Percentiles rank a stretch among this genome's conserved stretches.
Evolutionary conservation across 2,888 invertebrate genomes (phyloP).

Genomic region (Pristionchus arcanus): DNA sequence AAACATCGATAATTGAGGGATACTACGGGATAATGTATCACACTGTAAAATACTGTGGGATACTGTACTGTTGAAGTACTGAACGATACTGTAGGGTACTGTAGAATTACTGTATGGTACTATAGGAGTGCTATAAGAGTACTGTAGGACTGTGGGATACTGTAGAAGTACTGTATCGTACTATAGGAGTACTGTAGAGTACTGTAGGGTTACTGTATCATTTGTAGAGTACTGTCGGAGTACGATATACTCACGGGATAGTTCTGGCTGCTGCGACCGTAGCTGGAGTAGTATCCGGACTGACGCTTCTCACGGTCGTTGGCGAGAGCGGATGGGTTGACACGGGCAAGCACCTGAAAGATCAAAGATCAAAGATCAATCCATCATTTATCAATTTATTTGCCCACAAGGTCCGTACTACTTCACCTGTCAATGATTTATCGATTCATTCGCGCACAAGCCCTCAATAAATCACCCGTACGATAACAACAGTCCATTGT

Average conservation of each 20-base stretch:
- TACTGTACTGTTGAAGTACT: neutral
- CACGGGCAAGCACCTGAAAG: conserved; percentile 51
- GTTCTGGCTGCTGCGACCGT: neutral
- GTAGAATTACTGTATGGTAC: neutral
- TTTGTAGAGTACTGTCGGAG: neutral
- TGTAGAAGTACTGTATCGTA: neutral
- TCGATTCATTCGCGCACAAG: too few species aligned
- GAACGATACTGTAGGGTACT: too few species aligned
- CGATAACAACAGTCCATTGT: neutral
- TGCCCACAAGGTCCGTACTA: too few species aligned
- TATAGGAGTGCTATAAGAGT: neutral
- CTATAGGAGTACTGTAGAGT: neutral
- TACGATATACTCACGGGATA: conserved; percentile 22
- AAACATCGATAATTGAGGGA: neutral
- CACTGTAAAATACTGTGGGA: neutral
- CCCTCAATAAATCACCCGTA: too few species aligned
- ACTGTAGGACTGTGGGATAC: neutral
- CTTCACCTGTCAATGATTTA: too few species aligned
- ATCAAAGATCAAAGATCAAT: conserved; percentile 12
- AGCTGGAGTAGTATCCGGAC: conserved; percentile 48
- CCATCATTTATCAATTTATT: neutral
- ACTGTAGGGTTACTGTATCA: too few species aligned
- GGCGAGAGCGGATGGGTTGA: conserved; percentile 42
- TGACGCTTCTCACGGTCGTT: conserved; percentile 47
- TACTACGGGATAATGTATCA: too few species aligned